These are phyloP conservation scores for Ceratoteleas bidentatus DNA, from an alignment of 1,140 invertebrate genomes.

Conservation along the genomic window DNA sequence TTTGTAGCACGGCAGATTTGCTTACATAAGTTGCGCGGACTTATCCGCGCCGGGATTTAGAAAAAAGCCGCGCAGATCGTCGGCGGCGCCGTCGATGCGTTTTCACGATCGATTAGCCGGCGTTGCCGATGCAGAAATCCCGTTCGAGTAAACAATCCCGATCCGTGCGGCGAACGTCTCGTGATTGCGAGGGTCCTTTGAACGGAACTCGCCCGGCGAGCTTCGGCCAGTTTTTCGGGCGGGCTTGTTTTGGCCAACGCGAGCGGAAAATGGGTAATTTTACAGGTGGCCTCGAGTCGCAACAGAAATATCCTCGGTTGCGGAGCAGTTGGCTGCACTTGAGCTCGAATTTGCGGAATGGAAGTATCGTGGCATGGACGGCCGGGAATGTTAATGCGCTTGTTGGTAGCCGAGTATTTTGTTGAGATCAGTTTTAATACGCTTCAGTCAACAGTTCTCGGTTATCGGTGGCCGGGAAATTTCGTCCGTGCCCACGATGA, in stretches of 20 bases:
- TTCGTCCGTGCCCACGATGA: too few relatives aligned
- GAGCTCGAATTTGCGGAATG: too few relatives aligned
- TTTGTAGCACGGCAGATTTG: constrained; percentile 62
- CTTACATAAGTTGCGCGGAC: constrained; percentile 54
- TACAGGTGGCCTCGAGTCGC: background rate
- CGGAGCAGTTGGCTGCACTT: too few relatives aligned
- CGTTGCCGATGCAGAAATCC: constrained; percentile 32
- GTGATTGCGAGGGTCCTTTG: constrained; percentile 1
- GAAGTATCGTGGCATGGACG: too few relatives aligned
- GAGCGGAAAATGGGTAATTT: background rate
- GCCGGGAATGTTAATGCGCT: too few relatives aligned
- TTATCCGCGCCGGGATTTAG: constrained; percentile 47
- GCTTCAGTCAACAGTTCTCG: too few relatives aligned
- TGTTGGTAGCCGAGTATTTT: too few relatives aligned
- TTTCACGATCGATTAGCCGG: constrained; percentile 56
- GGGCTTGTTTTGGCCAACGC: background rate
- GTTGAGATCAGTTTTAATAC: too few relatives aligned
- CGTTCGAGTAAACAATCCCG: constrained; percentile 38
- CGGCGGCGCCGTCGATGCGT: constrained; percentile 25
- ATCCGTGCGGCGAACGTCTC: constrained; percentile 4
- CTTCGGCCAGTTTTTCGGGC: background rate
- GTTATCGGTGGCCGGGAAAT: too few relatives aligned
- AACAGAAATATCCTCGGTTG: too few relatives aligned
- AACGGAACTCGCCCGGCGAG: background rate
- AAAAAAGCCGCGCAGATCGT: constrained; percentile 26